Base-by-base conservation (phyloP, 2,888 invertebrate genomes). In the Lasioglossum calceatum region DNA sequence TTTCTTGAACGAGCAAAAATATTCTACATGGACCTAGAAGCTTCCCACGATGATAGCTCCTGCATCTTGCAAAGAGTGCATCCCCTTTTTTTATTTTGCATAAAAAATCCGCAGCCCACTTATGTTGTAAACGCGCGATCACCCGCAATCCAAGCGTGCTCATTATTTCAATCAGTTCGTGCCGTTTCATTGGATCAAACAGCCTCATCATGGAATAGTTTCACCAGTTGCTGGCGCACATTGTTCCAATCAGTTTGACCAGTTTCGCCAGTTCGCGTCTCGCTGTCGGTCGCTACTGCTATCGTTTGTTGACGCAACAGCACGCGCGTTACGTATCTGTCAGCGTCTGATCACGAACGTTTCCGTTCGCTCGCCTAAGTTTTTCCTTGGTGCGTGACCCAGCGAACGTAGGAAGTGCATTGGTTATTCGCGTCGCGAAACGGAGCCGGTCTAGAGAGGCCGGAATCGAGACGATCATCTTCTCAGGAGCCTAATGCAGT, bases 321-420 rank as follows among this genome's bases (percentile, higher is more conserved):
- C 27, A 19, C 50, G 67, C 32, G 64, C 54, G n/a, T 73, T n/a
- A 36, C 70, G 27, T 44, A 76, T 75, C 76, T 50, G 85, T 16
- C 36, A n/a, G 4, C 36, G 36, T 23, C 19, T 23, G 12, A 10
- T n/a, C 70, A 8, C 23, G 23, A n/a, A 32, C 19, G 74, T 75
- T 85, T 77, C 81, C 74, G 80, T 72, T 61, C 1, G 4, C 42
- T 12, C n/a, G 61, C 23, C 8, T 23, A 36, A 44, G 47, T 47
- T 54, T 71, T 42, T 58, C 23, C 42, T 19, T 4, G 23, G 61
- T 23, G 32, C 27, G 27, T 16, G 61, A 32, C 23, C 39, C 32
- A 47, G 12, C 36, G n/a, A 42, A 10, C 61, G 73, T 39, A 82
- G 86, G 84, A 87, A 79, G 42, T 44, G 73, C 61, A 84, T 87